phyloP scores from a whole-genome alignment of 2,888 invertebrate genomes.

The Pristionchus japonicus region DNA sequence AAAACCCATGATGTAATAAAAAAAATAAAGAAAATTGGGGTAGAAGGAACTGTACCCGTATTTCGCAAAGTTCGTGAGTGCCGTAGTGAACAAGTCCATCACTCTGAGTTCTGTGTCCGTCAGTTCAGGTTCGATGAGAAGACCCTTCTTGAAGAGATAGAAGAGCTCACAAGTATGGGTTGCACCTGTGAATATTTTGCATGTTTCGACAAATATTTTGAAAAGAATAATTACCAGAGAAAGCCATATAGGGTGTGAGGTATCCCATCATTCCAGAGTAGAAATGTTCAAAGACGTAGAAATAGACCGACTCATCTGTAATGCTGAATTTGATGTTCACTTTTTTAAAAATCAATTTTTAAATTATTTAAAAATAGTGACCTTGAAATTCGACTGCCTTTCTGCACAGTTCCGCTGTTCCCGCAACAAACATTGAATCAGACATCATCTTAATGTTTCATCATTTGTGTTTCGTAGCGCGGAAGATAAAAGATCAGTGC shows the following conservation, averaged over 20 bases:
- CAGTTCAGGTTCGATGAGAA: neutral
- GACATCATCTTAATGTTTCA: neutral
- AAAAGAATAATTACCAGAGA: neutral
- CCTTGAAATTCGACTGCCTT: neutral
- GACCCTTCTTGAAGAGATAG: neutral
- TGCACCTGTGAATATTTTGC: neutral
- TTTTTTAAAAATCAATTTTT: neutral
- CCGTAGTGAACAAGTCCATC: neutral
- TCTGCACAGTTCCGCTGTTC: neutral
- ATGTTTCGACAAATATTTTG: neutral
- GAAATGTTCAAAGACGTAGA: neutral
- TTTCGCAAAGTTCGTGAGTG: neutral
- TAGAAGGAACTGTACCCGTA: too few species aligned
- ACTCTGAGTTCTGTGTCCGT: neutral
- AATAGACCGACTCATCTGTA: neutral
- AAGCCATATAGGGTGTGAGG: neutral
- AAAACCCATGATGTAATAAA: too few species aligned
- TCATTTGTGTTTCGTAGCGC: neutral
- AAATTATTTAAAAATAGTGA: neutral
- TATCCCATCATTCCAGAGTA: neutral
- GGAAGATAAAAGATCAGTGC: neutral
- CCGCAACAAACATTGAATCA: neutral
- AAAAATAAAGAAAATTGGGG: too few species aligned
- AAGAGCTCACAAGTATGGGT: neutral
- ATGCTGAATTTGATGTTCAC: neutral